phyloP scores from a whole-genome alignment of 1,140 invertebrate species.

The Lepidostoma basale region DNA sequence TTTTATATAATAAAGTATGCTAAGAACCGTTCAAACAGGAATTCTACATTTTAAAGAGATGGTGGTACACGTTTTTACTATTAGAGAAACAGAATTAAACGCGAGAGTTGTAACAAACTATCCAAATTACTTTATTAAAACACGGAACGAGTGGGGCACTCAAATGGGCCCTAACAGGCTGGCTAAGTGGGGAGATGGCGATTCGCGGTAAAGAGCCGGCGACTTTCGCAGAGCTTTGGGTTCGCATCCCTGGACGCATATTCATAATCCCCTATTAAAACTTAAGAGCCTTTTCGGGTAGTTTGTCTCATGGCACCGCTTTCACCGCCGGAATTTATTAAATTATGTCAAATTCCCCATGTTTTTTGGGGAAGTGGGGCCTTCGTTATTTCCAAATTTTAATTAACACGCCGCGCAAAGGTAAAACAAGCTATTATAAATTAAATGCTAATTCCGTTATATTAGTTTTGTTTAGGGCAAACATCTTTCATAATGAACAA shows the following conservation, averaged over 20 bases:
- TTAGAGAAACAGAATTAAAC: too few relatives aligned
- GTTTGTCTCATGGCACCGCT: constrained; percentile 27
- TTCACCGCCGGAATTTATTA: constrained; percentile 11
- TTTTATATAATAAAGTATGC: too few relatives aligned
- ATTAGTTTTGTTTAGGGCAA: constrained; percentile 8
- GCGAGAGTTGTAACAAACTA: too few relatives aligned
- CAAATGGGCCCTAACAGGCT: neutral
- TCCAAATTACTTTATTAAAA: too few relatives aligned
- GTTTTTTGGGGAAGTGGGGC: constrained; percentile 3
- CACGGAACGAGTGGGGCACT: too few relatives aligned
- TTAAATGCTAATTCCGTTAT: constrained; percentile 11
- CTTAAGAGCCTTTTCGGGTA: constrained; percentile 30
- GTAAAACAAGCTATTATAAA: constrained; percentile 17
- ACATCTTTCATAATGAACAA: constrained; percentile 10
- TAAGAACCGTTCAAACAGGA: too few relatives aligned
- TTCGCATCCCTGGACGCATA: constrained; percentile 6
- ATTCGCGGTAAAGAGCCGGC: constrained; percentile 2
- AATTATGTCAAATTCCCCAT: constrained; percentile 18
- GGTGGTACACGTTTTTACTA: too few relatives aligned
- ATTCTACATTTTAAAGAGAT: too few relatives aligned
- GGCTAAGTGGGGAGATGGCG: constrained; percentile 2
- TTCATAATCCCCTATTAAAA: constrained; percentile 30
- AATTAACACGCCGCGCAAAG: constrained; percentile 12
- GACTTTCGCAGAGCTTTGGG: neutral
- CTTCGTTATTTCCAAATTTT: constrained; percentile 20